phyloP scores from a whole-genome alignment of 2,888 invertebrate genomes.

The Meliscaeva auricollis region DNA sequence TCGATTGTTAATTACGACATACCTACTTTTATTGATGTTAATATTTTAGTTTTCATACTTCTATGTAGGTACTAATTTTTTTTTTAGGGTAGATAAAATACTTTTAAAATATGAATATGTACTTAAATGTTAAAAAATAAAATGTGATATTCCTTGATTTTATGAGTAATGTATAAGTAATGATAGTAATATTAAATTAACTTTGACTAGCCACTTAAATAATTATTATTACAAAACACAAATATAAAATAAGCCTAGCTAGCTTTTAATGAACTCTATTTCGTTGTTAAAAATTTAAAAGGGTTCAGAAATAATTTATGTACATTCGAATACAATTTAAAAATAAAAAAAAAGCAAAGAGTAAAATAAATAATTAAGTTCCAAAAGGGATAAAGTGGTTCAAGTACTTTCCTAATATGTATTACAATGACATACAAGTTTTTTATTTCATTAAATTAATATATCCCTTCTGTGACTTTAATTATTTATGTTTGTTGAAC shows the following conservation, averaged over 20 bases:
- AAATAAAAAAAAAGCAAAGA: no score
- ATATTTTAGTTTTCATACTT: no score
- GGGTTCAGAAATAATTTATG: not conserved
- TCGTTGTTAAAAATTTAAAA: not conserved
- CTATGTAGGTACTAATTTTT: not conserved
- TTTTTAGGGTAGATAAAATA: not conserved
- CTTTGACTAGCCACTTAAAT: constrained; percentile 19
- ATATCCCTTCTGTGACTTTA: constrained; percentile 77
- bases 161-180: not conserved
- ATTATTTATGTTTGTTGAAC: constrained; percentile 8
- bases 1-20: no score
- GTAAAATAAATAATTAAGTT: constrained; percentile 1
- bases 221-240: not conserved
- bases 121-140: constrained; percentile 3
- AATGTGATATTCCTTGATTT: constrained; percentile 29
- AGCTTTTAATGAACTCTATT: not conserved
- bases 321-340: no score
- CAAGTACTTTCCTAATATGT: no score
- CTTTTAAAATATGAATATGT: not conserved
- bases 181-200: not conserved
- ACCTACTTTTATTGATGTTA: no score
- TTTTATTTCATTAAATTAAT: no score
- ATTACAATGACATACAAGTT: no score
- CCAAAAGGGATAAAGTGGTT: constrained; percentile 18
- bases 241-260: constrained; percentile 5